Base-by-base conservation (phyloP, 2,797 vertebrate species). In the Selene dorsalis region DNA sequence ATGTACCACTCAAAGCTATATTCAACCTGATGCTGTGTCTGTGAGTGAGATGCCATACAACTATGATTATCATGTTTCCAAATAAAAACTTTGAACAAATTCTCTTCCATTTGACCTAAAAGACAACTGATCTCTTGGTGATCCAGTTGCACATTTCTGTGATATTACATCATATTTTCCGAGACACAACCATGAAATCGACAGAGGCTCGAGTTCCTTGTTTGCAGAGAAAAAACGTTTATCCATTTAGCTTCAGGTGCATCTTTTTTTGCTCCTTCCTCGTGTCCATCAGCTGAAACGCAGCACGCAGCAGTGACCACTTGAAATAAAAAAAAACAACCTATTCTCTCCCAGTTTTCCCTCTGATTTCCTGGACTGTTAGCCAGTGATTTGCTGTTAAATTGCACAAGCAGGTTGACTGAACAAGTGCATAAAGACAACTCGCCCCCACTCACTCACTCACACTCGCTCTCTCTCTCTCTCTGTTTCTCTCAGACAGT, bases 401-500 rank as follows among this genome's bases (percentile, higher is more conserved):
- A 80, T 59, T 71, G 41, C 78, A 78, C 22, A 32, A 76, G 63
- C 73, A 73, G 71, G 60, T 69, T 70, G 66, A 73, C 9, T 22
- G 57, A 66, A 43, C 60, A 76, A 80, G 69, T 73, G 78, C 77
- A 60, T 47, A 13, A 64, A 73, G 55, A 68, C 71, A 63, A 18
- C 48, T 47, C 26, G 22, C 43, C 26, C 57, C 16, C 11, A 6
- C 18, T 20, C 32, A 1, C 13, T 9, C 30, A 4, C 32, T n/a
- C 13, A 24, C 43, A 24, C 35, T 4, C 30, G 1, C 1, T 26
- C n/a, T 47, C 18, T 24, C 32, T 43, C 58, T 39, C 8, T 35
- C 5, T 57, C 1, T 78, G 32, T 6, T 35, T 35, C 26, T 68
- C 63, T 78, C 81, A 87, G 83, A 83, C 84, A 80, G 61, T 77